Evolutionary conservation across 2,888 invertebrate genomes (phyloP).

Genomic region (Mimachlamys varia): DNA sequence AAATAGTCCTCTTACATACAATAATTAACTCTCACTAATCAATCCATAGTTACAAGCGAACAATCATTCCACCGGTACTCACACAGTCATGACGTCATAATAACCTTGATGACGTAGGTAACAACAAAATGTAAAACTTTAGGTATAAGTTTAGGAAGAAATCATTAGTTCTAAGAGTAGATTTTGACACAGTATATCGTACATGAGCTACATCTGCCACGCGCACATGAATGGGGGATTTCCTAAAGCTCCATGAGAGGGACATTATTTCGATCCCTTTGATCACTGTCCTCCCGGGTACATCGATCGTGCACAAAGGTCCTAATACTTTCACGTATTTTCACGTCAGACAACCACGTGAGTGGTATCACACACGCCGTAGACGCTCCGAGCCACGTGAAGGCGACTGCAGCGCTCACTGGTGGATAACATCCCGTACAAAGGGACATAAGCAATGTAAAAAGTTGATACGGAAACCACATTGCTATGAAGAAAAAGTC

Average conservation of each 20-base stretch:
- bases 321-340: conserved; percentile 37
- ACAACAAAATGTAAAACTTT: background rate
- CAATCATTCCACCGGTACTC: background rate
- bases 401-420: conserved; percentile 41
- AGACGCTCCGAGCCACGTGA: conserved; percentile 45
- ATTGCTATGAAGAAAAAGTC: conserved; percentile 40
- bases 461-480: conserved; percentile 45
- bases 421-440: conserved; percentile 43
- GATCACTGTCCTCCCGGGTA: background rate
- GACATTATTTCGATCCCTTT: background rate
- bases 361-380: conserved; percentile 17
- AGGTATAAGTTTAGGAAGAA: background rate
- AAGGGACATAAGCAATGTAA: conserved; percentile 40
- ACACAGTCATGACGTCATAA: background rate
- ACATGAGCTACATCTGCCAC: too few relatives aligned
- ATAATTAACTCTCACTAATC: too few relatives aligned
- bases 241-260: background rate
- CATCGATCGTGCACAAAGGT: background rate
- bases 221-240: background rate
- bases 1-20: too few relatives aligned
- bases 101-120: background rate
- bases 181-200: background rate
- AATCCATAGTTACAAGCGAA: too few relatives aligned
- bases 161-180: background rate
- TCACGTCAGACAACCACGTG: conserved; percentile 39